phyloP scores from a whole-genome alignment of 2,113 vertebrate genomes.

The Catharus minimus region DNA sequence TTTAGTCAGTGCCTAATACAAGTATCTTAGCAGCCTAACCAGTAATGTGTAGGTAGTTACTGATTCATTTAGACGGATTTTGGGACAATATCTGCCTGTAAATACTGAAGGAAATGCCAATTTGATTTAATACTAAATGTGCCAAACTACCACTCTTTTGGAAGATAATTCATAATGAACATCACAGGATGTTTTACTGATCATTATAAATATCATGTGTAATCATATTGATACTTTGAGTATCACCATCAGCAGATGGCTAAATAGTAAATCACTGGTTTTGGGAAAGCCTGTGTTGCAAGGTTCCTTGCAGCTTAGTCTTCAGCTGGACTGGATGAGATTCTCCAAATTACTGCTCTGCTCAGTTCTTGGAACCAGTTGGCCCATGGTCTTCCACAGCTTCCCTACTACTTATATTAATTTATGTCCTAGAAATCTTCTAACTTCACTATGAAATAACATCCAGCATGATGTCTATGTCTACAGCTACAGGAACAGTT shows the following conservation, averaged over 20 bases:
- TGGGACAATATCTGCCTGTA: not conserved
- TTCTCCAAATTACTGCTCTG: not conserved
- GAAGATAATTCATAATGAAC: not conserved
- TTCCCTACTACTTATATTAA: not conserved
- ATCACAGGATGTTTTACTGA: not conserved
- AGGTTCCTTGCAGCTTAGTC: not conserved
- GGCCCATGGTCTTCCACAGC: rapidly evolving
- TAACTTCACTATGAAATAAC: not conserved
- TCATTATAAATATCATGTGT: not conserved
- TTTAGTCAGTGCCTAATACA: not conserved
- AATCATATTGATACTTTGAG: not conserved
- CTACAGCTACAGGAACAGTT: not conserved
- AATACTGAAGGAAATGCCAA: not conserved
- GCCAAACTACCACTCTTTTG: not conserved
- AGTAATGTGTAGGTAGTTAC: not conserved
- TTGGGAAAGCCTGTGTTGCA: not conserved
- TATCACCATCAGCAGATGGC: not conserved
- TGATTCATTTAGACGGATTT: not conserved
- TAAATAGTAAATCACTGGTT: not conserved
- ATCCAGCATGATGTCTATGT: not conserved
- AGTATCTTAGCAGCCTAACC: not conserved
- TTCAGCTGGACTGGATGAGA: not conserved
- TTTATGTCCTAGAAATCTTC: not conserved
- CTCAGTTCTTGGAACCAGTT: not conserved
- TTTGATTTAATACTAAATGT: not conserved